Base-by-base conservation (phyloP, 2,888 invertebrate species). In the Drosophila paramelanica region DNA sequence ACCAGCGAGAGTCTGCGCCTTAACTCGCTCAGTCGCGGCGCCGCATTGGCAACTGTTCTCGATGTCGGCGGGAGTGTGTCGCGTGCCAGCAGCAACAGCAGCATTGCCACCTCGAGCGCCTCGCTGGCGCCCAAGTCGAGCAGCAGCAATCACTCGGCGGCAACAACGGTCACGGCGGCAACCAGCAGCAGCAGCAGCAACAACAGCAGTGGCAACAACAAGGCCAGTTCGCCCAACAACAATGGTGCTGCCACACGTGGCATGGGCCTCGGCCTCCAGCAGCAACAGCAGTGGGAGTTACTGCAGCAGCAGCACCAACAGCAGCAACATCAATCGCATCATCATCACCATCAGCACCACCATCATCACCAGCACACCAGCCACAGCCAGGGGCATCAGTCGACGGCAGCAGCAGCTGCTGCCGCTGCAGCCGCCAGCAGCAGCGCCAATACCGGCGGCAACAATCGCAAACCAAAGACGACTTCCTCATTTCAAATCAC, bases 401-500 rank as follows among this genome's bases (percentile, higher is more conserved):
- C 73, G 17, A 55, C 76, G 60, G 45, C 65, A 46, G 38, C 62
- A 39, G 51, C 58, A 17, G 39, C 45, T 31, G 59, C 42, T 20
- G 45, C 61, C 11, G 52, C 36, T 10, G 10, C 27, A 7, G 27
- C 27, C 27, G 27, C 27, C 27, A 5, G 33, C 53, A 3, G 58
- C 58, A 23, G 50, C 60, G 11, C 60, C 43, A n/a, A 20, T 55
- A 33, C 8, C 20, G 67, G 53, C 13, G 55, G 61, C 51, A 76
- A 62, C 53, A 81, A 90, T 70, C 82, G 82, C 58, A 92, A 92
- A 89, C 92, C 92, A 94, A 97, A 97, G 94, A 97, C 96, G 94
- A 97, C 96, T 93, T 96, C 97, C 92, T 97, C 97, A 89, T 98
- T 97, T 94, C 97, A 97, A 94, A 97, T 98, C 92, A 98, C 97